These are phyloP conservation scores for Vicugna pacos DNA, from an alignment of 2,113 vertebrate genomes.

Conservation along the genomic window DNA sequence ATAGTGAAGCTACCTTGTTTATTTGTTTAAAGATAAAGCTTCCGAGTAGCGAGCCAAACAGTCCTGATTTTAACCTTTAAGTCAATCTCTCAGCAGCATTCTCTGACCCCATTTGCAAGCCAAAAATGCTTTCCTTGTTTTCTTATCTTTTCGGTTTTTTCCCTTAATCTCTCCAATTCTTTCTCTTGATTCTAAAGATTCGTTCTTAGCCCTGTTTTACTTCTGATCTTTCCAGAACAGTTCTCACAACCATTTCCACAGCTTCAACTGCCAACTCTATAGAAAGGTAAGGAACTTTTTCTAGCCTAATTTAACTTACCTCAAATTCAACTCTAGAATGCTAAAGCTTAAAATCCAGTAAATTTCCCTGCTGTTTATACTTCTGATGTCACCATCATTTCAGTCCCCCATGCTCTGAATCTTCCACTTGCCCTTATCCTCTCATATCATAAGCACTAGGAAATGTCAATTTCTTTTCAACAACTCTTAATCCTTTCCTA, in stretches of 20 bases:
- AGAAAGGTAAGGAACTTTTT: neutral
- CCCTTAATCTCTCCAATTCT: neutral
- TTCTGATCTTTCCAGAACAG: neutral
- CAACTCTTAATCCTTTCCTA: neutral
- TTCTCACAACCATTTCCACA: neutral
- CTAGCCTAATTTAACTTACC: neutral
- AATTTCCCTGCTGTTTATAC: neutral
- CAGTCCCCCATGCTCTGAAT: neutral
- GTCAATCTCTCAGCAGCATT: neutral
- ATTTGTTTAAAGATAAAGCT: neutral
- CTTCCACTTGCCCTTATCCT: neutral
- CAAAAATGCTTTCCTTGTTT: neutral
- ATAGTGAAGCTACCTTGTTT: neutral
- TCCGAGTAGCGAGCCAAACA: neutral
- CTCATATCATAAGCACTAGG: neutral
- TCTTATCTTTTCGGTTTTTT: neutral
- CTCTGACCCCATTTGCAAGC: neutral
- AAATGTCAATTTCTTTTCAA: neutral
- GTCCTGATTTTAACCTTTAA: neutral
- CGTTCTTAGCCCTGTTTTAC: neutral
- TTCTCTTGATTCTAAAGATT: neutral
- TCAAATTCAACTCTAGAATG: neutral
- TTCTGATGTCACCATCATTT: neutral
- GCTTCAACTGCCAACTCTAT: neutral
- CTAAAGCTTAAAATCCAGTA: neutral